Evolutionary conservation across 2,797 vertebrate genomes (phyloP).

Genomic region (Falco peregrinus): DNA sequence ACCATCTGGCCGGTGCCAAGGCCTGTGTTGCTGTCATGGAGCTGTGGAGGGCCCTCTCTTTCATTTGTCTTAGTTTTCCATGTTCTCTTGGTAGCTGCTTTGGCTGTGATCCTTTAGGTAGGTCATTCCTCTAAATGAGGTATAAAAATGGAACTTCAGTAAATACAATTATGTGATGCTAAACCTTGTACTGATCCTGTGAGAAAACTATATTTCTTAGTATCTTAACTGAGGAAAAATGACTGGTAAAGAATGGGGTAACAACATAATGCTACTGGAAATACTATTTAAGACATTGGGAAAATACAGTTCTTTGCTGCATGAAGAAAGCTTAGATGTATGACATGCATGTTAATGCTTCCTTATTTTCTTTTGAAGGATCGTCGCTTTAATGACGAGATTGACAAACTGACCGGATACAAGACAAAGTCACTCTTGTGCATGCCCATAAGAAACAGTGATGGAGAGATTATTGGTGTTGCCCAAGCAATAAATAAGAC

Average conservation of each 20-base stretch:
- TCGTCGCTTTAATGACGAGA: constrained; percentile 96
- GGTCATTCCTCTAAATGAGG: neutral
- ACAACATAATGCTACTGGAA: neutral
- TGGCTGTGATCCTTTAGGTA: neutral
- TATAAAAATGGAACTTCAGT: neutral
- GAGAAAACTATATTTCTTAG: neutral
- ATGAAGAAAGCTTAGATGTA: neutral
- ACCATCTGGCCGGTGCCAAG: neutral
- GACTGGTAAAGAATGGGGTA: neutral
- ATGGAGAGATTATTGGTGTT: constrained; percentile 95
- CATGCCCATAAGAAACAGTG: constrained; percentile 96
- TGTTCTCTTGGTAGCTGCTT: neutral
- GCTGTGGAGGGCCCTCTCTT: neutral
- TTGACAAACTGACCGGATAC: constrained; percentile 97
- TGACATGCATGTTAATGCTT: neutral
- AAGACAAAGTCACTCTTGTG: constrained; percentile 97
- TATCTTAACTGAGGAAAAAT: neutral
- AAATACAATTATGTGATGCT: neutral
- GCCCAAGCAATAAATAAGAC: constrained; percentile 98
- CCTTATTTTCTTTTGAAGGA: constrained; percentile 82
- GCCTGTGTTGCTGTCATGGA: neutral
- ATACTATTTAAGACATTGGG: neutral
- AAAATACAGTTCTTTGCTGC: neutral
- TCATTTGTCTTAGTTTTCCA: neutral
- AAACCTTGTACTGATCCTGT: neutral